Conservation (phyloP, 2,113 vertebrate genomes). For the Haplochromis vanheusdeni region DNA sequence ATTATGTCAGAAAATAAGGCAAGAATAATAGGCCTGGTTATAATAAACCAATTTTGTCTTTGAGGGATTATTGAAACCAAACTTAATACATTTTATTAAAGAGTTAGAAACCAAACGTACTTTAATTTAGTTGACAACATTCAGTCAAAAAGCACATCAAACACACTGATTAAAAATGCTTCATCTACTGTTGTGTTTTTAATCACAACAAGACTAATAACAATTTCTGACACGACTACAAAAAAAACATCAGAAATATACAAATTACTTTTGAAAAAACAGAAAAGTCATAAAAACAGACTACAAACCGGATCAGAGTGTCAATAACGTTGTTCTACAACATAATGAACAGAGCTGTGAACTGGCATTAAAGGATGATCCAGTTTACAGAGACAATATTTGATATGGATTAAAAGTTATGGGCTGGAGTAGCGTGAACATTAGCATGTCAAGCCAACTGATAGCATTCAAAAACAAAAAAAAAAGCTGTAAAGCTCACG, state of each 20-base stretch:
- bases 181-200: not conserved
- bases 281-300: not conserved
- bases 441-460: not conserved
- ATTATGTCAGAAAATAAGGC: not conserved
- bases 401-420: not conserved
- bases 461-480: not conserved
- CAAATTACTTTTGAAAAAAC: not conserved
- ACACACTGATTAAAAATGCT: not conserved
- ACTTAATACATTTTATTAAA: not conserved
- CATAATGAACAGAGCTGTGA: not conserved
- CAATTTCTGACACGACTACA: not conserved
- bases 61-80: not conserved
- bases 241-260: not conserved
- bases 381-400: not conserved
- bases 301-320: not conserved
- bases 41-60: not conserved
- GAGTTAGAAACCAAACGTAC: not conserved
- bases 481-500: not conserved
- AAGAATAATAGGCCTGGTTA: not conserved
- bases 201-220: not conserved
- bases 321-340: not conserved
- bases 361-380: not conserved
- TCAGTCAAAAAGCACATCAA: not conserved
- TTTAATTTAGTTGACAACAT: not conserved
- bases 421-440: not conserved